Percentiles rank a stretch among this genome's conserved stretches.
phyloP scores from a whole-genome alignment of 2,797 vertebrate genomes.

The Silurus aristotelis region DNA sequence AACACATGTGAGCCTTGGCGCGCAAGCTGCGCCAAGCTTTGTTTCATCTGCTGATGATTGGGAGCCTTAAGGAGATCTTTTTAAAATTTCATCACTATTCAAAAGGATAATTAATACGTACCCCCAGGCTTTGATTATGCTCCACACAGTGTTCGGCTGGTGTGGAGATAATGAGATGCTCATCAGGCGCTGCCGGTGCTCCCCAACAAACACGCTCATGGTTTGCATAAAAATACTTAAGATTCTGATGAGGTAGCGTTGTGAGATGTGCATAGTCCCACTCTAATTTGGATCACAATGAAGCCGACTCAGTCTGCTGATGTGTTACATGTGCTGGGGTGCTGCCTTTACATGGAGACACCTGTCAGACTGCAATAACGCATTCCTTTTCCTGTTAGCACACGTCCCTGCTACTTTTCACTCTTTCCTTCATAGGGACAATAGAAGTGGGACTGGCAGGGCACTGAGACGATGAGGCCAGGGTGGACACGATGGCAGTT shows the following conservation, averaged over 20 bases:
- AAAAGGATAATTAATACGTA: conserved; percentile 99
- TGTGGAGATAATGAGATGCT: conserved; percentile 96
- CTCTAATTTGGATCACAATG: conserved; percentile 86
- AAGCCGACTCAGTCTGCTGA: conserved; percentile 76
- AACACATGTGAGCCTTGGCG: conserved; percentile 93
- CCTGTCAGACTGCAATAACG: conserved; percentile 78
- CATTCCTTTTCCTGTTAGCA: conserved; percentile 30
- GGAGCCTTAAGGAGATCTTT: conserved; percentile 97
- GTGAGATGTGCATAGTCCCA: conserved; percentile 68
- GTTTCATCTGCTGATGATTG: conserved; percentile 96
- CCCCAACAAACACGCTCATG: conserved; percentile 71
- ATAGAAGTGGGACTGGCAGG: conserved; percentile 22
- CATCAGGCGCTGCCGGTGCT: conserved; percentile 86
- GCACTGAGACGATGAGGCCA: conserved; percentile 37
- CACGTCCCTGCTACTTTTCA: background rate
- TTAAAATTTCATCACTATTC: conserved; percentile 99
- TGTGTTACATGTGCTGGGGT: conserved; percentile 65
- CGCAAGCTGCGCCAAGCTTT: conserved; percentile 93
- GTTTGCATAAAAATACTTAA: conserved; percentile 90
- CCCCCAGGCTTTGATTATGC: conserved; percentile 99
- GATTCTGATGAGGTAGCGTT: conserved; percentile 81
- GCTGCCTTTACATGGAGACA: conserved; percentile 83
- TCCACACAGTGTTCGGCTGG: conserved; percentile 87
- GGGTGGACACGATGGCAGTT: conserved; percentile 62
- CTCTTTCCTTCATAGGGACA: conserved; percentile 24